Percentiles rank a stretch among this genome's conserved stretches.
phyloP scores from a whole-genome alignment of 2,113 vertebrate genomes.

The Capreolus pygargus region DNA sequence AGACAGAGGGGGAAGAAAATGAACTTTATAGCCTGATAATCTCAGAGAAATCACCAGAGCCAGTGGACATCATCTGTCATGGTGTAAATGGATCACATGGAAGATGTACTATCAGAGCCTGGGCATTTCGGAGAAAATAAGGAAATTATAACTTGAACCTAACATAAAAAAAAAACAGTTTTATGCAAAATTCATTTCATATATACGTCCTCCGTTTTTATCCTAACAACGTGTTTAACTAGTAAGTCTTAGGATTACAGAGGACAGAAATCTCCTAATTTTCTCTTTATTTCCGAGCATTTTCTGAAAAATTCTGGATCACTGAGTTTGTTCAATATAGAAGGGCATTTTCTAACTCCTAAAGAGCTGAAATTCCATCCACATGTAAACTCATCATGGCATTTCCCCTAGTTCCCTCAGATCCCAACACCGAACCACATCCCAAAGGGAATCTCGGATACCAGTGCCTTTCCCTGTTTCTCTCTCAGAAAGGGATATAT shows the following conservation, averaged over 20 bases:
- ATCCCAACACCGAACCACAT: not conserved
- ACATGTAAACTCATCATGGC: not conserved
- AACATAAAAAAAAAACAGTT: not conserved
- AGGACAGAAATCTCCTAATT: not conserved
- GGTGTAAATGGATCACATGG: too few species aligned
- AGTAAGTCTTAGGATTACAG: not conserved
- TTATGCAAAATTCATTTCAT: not conserved
- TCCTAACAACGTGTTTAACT: not conserved
- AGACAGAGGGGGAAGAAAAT: too few species aligned
- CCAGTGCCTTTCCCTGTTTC: not conserved
- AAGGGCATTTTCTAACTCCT: not conserved
- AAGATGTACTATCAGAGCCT: too few species aligned
- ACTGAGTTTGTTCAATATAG: rapidly evolving
- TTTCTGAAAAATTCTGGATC: not conserved
- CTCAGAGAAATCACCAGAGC: too few species aligned
- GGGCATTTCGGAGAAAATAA: too few species aligned
- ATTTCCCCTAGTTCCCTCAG: rapidly evolving
- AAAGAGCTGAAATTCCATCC: not conserved
- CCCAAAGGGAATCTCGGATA: rapidly evolving
- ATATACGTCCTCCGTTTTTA: not conserved
- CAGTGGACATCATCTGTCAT: too few species aligned
- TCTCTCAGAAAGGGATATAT: not conserved
- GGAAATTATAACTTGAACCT: too few species aligned
- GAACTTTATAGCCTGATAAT: too few species aligned
- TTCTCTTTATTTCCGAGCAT: not conserved